Percentiles rank a stretch among this genome's conserved stretches.
These are phyloP conservation scores for Coturnix japonica DNA, from an alignment of 2,113 vertebrate species.

Conservation along the genomic window DNA sequence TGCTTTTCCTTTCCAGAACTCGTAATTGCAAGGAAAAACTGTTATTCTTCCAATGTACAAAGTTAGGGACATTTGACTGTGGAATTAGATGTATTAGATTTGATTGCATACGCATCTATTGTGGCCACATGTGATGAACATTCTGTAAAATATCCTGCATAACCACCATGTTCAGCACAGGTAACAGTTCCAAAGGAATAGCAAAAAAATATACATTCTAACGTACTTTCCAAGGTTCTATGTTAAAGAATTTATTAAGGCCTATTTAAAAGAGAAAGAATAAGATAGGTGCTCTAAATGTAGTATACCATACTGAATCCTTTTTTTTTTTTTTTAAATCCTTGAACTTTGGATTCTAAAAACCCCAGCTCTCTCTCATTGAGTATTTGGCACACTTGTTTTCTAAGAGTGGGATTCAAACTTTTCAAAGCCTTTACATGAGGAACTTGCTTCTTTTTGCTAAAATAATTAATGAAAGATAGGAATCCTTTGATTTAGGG, in stretches of 20 bases:
- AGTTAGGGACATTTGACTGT: not conserved
- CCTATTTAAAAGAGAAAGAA: not conserved
- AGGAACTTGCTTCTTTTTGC: slow-evolving; percentile 38
- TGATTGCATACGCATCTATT: not conserved
- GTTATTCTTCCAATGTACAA: not conserved
- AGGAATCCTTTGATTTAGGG: slow-evolving; percentile 60
- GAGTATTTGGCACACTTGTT: slow-evolving; percentile 9
- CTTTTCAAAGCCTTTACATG: slow-evolving; percentile 57
- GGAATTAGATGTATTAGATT: not conserved
- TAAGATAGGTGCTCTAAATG: not conserved
- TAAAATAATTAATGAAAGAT: slow-evolving; percentile 48
- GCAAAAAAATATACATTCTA: not conserved
- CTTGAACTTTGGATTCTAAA: not conserved
- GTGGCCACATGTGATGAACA: not conserved
- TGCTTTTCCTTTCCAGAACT: not conserved
- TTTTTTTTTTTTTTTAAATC: not conserved
- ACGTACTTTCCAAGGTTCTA: not conserved
- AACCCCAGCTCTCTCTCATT: not conserved
- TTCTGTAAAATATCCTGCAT: not conserved
- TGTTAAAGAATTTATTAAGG: not conserved
- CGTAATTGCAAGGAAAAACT: not conserved
- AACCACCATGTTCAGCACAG: not conserved
- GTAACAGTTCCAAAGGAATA: not conserved
- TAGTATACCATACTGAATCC: not conserved
- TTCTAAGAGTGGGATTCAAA: slow-evolving; percentile 44